phyloP scores from a whole-genome alignment of 2,888 invertebrate genomes.

The Polydrusus cervinus region DNA sequence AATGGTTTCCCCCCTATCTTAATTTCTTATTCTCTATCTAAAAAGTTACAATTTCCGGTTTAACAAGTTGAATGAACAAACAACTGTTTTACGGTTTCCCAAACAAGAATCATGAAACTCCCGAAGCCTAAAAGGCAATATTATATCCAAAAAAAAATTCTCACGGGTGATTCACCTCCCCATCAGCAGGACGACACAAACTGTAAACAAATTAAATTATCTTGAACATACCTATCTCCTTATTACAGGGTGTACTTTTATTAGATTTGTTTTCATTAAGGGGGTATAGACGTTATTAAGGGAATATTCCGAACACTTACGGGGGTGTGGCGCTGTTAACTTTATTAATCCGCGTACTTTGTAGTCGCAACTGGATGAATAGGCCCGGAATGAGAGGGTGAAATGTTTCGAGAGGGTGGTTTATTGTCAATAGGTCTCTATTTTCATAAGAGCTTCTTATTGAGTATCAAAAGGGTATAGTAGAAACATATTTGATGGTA shows the following conservation, averaged over 20 bases:
- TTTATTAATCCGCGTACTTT: constrained; percentile 62
- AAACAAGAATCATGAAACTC: too few relatives aligned
- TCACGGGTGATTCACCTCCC: constrained; percentile 7
- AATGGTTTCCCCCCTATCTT: too few relatives aligned
- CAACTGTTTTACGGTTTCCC: too few relatives aligned
- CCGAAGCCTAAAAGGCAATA: too few relatives aligned
- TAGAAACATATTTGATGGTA: constrained; percentile 48
- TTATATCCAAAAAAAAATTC: not conserved
- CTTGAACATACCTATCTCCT: constrained; percentile 45
- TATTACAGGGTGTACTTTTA: constrained; percentile 50
- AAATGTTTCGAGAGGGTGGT: constrained; percentile 43
- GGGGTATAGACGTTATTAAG: constrained; percentile 45
- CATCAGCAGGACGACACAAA: constrained; percentile 21
- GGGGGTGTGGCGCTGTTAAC: constrained; percentile 59
- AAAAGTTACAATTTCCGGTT: too few relatives aligned
- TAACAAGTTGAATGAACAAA: too few relatives aligned
- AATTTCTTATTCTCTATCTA: too few relatives aligned
- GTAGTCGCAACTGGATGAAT: constrained; percentile 58
- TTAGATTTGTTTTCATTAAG: constrained; percentile 56
- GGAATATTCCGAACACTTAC: constrained; percentile 51
- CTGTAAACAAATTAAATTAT: constrained; percentile 43
- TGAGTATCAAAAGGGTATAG: constrained; percentile 37
- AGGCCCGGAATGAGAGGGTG: constrained; percentile 51
- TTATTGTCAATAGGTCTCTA: constrained; percentile 26
- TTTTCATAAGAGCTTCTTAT: constrained; percentile 42